Evolutionary conservation across 2,888 invertebrate species (phyloP), one percentile per base, ranked within the genome.

Genomic region (Nudaria mundana): DNA sequence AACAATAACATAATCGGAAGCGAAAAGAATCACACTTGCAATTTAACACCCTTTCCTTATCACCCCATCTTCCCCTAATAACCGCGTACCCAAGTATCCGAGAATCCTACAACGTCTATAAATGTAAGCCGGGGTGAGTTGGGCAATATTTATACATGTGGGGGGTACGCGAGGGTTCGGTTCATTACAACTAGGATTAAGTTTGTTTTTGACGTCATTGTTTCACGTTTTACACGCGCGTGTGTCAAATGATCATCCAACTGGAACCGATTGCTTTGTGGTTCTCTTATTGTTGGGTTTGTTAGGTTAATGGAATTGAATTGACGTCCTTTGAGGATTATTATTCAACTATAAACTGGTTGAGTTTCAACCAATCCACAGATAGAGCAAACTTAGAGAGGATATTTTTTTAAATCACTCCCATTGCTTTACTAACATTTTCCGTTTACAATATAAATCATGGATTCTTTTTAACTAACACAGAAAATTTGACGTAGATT

Each of bases 111-210:
- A 66, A 48, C 48, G 49, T 47, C 52, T 63, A 62, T 64, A 57
- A 56, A 54, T 57, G 63, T 63, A 59, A 63, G 61, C 48, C 42
- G 26, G 57, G 61, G 54, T 38, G 48, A 44, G 40, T 37, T 32
- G 41, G 39, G 23, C 39, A 39, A 44, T 44, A 44, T 44, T 44
- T 44, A 40, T 33, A 31, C 29, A 25, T 20, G 20, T 5, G 20
- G 20, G 31, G 28, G 30, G 34, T 34, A 25, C 16, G 15, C 12
- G 25, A 26, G 37, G 40, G 32, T 32, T 14, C 50, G 57, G 63
- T 68, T 70, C 64, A 74, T 71, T 72, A 70, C 62, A 59, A 56
- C 56, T 50, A 56, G 74, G 68, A 69, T 76, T 71, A 71, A 59
- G 54, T 60, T 52, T 54, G 63, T 56, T 49, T 49, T 52, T 39